Evolutionary conservation across 2,113 vertebrate species (phyloP), one percentile per base, ranked within the genome.

Genomic region (Falco punctatus): DNA sequence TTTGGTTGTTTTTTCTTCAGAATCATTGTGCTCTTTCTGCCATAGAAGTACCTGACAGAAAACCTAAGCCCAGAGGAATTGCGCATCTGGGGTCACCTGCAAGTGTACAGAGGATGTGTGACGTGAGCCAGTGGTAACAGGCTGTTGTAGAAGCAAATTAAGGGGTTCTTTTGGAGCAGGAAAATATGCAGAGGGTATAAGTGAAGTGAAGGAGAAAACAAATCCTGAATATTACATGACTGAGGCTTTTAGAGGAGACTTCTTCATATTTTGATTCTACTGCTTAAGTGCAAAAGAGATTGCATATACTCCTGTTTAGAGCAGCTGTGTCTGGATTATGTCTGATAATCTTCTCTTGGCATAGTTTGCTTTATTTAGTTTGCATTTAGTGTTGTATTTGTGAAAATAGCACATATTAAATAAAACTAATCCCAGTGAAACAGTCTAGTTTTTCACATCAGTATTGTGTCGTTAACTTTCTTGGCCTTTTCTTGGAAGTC

Each of bases 291-390:
- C 81, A 85, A 33, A 59, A 91, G 92, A 92, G 93, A 83, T 91
- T 96, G 86, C 92, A 78, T 92, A 64, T 66, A 64, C 79, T 96
- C 38, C 84, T 93, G 35, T 94, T 87, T 52, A 91, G 83, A 91
- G 91, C 88, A 95, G 81, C 82, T 94, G 93, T 84, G 75, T 59
- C 86, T 94, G 88, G 91, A 96, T 97, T 98, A 91, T 95, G 94
- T 55, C 88, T 88, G 73, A 94, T 98, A 97, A 96, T 97, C 97
- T 97, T 96, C 94, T 92, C 65, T 91, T 97, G 96, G 79, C 96
- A 46, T 85, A 95, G 95, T 94, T 97, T 71, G 86, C 79, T 96
- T 96, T 96, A 96, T 96, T 97, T 97, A 96, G 88, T 98, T 97
- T 97, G 91, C 71, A 7, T 88, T 96, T 90, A 71, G 77, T 75